A percentile compares a stretch with the other conserved stretches of the same genome.
Evolutionary conservation across 2,888 invertebrate species (phyloP).

Genomic region (Charanyca ferruginea): DNA sequence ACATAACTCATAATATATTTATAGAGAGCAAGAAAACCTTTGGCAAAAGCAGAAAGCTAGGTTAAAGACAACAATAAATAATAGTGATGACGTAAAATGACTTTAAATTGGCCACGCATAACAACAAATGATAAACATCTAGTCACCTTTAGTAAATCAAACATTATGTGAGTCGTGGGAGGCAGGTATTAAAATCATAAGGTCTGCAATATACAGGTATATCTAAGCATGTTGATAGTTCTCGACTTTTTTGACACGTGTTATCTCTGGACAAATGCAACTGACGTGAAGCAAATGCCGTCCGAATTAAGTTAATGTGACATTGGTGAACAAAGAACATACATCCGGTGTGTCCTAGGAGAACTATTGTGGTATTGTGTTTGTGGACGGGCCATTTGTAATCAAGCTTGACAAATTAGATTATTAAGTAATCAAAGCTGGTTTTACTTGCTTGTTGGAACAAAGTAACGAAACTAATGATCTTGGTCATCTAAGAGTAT

Average conservation of each 20-base stretch:
- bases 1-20: neutral
- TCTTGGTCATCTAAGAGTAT: slow-evolving; percentile 50
- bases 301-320: slow-evolving; percentile 70
- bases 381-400: slow-evolving; percentile 73
- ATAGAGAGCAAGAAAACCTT: slow-evolving; percentile 8
- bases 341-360: slow-evolving; percentile 71
- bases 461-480: slow-evolving; percentile 51
- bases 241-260: slow-evolving; percentile 12
- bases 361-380: slow-evolving; percentile 78
- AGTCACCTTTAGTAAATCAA: slow-evolving; percentile 28
- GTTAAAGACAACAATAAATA: slow-evolving; percentile 34
- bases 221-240: neutral
- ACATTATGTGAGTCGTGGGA: neutral
- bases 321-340: slow-evolving; percentile 70
- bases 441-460: slow-evolving; percentile 48
- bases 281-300: slow-evolving; percentile 54
- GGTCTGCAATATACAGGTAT: neutral
- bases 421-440: slow-evolving; percentile 69
- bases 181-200: neutral
- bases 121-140: slow-evolving; percentile 24
- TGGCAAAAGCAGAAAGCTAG: slow-evolving; percentile 3
- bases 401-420: slow-evolving; percentile 75
- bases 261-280: slow-evolving; percentile 53
- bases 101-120: slow-evolving; percentile 24
- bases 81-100: slow-evolving; percentile 27